A percentile compares a stretch with the other conserved stretches of the same genome.
These are phyloP conservation scores for Choloepus didactylus DNA, from an alignment of 2,797 vertebrate genomes.

Conservation along the genomic window DNA sequence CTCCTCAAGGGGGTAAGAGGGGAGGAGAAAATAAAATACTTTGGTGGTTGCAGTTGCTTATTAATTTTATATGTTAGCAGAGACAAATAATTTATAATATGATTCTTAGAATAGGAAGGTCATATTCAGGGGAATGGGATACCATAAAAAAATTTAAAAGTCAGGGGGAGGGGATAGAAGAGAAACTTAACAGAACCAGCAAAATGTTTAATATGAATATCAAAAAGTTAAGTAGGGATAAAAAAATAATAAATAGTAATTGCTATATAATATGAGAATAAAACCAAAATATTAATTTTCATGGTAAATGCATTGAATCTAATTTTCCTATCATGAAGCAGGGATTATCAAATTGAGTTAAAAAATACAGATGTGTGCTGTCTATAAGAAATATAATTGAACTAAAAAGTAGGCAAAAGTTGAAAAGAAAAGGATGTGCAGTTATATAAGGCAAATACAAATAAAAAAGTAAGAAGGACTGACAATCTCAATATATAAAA, in stretches of 20 bases:
- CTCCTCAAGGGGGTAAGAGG: background rate
- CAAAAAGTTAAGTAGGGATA: background rate
- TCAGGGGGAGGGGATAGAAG: background rate
- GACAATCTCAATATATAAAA: background rate
- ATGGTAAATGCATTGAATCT: constrained; percentile 19
- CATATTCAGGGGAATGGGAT: background rate
- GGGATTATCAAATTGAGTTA: background rate
- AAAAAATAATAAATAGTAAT: background rate
- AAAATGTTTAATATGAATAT: background rate
- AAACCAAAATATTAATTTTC: constrained; percentile 2
- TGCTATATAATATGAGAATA: constrained; percentile 42
- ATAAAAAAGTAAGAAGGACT: background rate
- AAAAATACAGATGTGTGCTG: background rate
- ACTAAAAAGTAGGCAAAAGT: constrained; percentile 18
- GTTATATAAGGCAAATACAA: background rate
- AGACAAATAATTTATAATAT: background rate
- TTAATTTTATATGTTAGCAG: constrained; percentile 24
- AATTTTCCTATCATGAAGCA: background rate
- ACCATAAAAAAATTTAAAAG: constrained; percentile 42
- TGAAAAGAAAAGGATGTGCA: constrained; percentile 42
- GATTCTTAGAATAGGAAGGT: background rate
- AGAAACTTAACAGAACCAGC: background rate
- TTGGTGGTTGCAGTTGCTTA: background rate
- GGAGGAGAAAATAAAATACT: background rate
- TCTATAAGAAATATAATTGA: constrained; percentile 19